Percentiles rank a stretch among this genome's conserved stretches.
Evolutionary conservation across 2,113 vertebrate genomes (phyloP).

Genomic region (Furnarius figulus): DNA sequence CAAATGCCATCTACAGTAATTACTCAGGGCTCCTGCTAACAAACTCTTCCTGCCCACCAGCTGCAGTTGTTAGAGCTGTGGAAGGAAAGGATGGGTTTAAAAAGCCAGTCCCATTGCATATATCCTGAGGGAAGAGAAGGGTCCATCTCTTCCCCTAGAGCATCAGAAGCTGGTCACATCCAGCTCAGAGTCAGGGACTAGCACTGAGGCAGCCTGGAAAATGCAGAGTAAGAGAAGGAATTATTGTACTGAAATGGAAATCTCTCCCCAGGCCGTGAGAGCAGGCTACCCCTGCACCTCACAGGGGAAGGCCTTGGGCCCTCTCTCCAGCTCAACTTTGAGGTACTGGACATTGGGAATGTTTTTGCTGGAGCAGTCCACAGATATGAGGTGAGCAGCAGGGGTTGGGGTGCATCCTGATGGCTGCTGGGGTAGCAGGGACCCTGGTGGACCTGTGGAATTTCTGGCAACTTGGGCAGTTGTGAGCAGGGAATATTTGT

Average conservation of each 20-base stretch:
- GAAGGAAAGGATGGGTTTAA: not conserved
- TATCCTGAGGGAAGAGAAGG: not conserved
- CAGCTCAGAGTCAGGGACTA: not conserved
- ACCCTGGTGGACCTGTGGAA: not conserved
- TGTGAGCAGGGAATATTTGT: not conserved
- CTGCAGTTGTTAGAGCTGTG: not conserved
- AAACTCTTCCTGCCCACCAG: slow-evolving; percentile 27
- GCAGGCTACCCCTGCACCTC: slow-evolving; percentile 79
- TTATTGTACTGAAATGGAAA: not conserved
- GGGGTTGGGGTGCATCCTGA: not conserved
- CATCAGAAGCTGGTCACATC: not conserved
- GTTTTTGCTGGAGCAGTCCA: slow-evolving; percentile 75
- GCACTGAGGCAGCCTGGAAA: not conserved
- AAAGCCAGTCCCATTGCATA: not conserved
- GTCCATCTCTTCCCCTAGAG: not conserved
- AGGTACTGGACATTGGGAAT: slow-evolving; percentile 77
- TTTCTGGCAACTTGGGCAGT: not conserved
- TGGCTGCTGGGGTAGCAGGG: not conserved
- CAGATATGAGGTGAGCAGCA: slow-evolving; percentile 78
- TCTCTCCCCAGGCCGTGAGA: slow-evolving; percentile 76
- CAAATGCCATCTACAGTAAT: slow-evolving; percentile 57
- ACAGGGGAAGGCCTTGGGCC: slow-evolving; percentile 85
- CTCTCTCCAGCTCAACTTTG: slow-evolving; percentile 73
- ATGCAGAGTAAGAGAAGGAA: not conserved
- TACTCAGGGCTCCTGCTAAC: slow-evolving; percentile 20